Conservation (phyloP, 2,113 vertebrate species). For the Ammodytes marinus region DNA sequence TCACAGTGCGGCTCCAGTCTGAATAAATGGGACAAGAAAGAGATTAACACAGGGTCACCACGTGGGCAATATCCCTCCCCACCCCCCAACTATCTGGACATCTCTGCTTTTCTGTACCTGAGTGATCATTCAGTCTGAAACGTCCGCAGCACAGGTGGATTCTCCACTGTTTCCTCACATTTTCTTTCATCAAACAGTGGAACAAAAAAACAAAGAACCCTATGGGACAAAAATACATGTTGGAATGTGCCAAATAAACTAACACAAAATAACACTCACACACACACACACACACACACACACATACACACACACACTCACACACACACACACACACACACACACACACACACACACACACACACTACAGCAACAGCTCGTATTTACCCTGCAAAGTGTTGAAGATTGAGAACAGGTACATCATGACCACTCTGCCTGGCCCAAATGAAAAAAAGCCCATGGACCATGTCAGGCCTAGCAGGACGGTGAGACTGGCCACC, state of each 20-base stretch:
- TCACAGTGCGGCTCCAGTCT: conserved; percentile 84
- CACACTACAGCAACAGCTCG: neutral
- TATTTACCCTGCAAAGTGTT: conserved; percentile 91
- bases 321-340: no score
- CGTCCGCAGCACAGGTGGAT: conserved; percentile 85
- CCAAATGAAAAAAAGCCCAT: conserved; percentile 90
- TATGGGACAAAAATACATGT: conserved; percentile 51
- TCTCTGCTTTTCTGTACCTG: conserved; percentile 50
- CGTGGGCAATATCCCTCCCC: neutral
- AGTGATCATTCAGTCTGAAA: conserved; percentile 61
- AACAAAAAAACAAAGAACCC: conserved; percentile 93
- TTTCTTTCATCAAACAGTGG: conserved; percentile 93
- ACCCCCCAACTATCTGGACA: neutral
- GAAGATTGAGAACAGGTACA: conserved; percentile 90
- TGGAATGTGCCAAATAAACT: neutral
- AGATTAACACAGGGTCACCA: neutral
- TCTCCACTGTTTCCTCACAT: conserved; percentile 88
- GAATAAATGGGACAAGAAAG: conserved; percentile 41
- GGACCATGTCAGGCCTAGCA: conserved; percentile 92
- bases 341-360: neutral
- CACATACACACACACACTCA: no score
- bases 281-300: no score
- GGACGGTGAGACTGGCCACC: conserved; percentile 87
- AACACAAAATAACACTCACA: neutral
- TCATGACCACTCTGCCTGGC: conserved; percentile 79